phyloP scores from a whole-genome alignment of 2,113 vertebrate genomes.

The Microcebus murinus region DNA sequence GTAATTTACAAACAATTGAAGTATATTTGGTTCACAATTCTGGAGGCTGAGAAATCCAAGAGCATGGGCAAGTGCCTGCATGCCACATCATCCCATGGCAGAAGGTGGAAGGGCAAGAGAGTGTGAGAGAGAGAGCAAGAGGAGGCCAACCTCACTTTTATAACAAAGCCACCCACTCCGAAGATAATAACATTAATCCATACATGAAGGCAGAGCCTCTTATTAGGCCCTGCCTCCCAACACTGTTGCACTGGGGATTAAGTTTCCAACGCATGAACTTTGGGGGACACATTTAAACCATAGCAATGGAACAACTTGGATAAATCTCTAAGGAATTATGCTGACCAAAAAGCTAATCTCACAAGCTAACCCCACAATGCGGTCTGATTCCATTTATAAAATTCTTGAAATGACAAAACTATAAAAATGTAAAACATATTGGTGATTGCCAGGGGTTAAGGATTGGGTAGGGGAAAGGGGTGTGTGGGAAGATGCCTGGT shows the following conservation, averaged over 20 bases:
- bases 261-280: not conserved
- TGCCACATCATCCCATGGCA: not conserved
- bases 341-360: not conserved
- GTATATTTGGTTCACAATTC: not conserved
- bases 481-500: not conserved
- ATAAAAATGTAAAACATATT: not conserved
- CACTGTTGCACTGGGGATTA: not conserved
- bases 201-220: not conserved
- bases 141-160: not conserved
- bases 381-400: not conserved
- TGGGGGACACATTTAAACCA: not conserved
- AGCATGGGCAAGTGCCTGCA: not conserved
- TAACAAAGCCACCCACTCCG: not conserved
- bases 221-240: not conserved
- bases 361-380: not conserved
- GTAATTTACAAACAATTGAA: not conserved
- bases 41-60: not conserved
- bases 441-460: not conserved
- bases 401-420: not conserved
- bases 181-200: not conserved
- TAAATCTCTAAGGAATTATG: slow-evolving; percentile 11
- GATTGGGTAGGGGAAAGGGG: not conserved
- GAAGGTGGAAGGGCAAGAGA: not conserved
- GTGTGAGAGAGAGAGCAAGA: not conserved
- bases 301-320: not conserved